phyloP scores from a whole-genome alignment of 53 echinoderm and acorn worm species.

The Echinarachnius parma region DNA sequence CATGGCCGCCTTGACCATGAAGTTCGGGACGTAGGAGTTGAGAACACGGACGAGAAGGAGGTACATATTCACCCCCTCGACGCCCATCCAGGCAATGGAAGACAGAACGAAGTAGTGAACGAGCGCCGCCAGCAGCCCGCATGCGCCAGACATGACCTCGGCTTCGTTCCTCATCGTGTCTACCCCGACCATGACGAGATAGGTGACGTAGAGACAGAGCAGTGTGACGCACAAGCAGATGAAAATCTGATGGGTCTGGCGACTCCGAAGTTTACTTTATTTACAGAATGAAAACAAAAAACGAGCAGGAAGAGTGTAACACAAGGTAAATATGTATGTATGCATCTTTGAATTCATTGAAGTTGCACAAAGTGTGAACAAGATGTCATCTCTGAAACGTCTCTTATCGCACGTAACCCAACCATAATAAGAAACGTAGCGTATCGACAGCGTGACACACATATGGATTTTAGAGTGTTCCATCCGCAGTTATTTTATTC shows the following conservation, averaged over 20 bases:
- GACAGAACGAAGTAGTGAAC: constrained; percentile 23
- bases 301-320: too few species aligned
- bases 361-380: too few species aligned
- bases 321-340: too few species aligned
- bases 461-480: too few species aligned
- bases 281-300: too few species aligned
- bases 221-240: constrained; percentile 28
- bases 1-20: constrained; percentile 22
- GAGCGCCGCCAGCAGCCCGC: constrained; percentile 7
- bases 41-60: constrained; percentile 16
- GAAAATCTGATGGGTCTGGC: constrained; percentile 14
- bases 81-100: constrained; percentile 35
- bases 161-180: background rate
- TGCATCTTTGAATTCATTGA: too few species aligned
- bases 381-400: too few species aligned
- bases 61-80: constrained; percentile 25
- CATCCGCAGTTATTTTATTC: too few species aligned
- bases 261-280: constrained; percentile 19
- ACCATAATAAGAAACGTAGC: too few species aligned
- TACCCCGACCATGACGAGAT: background rate
- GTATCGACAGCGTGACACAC: too few species aligned
- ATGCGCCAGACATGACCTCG: background rate
- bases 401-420: too few species aligned
- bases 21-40: constrained; percentile 24
- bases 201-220: constrained; percentile 16